Conservation (phyloP, 35 echinoderm and acorn worm species). For the Acanthaster planci region DNA sequence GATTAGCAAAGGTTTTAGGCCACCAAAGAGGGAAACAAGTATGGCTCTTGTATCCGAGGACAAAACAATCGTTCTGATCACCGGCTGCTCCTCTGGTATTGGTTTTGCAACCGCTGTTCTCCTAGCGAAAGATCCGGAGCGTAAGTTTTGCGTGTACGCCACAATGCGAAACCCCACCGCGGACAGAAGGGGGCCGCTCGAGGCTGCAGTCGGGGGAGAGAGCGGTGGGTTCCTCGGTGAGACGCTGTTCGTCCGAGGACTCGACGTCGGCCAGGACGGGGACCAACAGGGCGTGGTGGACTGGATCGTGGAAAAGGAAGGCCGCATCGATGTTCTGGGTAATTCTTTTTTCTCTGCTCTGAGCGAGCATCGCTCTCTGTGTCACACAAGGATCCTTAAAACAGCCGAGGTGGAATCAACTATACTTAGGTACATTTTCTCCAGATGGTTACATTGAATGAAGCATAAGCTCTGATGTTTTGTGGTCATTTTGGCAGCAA, state of each 20-base stretch:
- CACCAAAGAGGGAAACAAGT: neutral
- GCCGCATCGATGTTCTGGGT: slow-evolving; percentile 60
- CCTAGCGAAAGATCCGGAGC: slow-evolving; percentile 55
- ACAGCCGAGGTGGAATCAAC: too few relatives aligned
- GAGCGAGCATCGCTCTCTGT: too few relatives aligned
- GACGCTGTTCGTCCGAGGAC: slow-evolving; percentile 40
- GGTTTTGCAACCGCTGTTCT: slow-evolving; percentile 45
- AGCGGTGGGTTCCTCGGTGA: slow-evolving; percentile 18
- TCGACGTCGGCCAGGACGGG: slow-evolving; percentile 54
- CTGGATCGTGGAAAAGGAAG: slow-evolving; percentile 29
- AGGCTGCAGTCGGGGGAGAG: slow-evolving; percentile 6
- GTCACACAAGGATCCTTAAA: neutral
- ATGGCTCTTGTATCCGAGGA: neutral
- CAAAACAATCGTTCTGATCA: slow-evolving; percentile 41
- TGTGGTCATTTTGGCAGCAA: too few relatives aligned
- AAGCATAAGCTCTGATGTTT: too few relatives aligned
- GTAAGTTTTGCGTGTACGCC: slow-evolving; percentile 50
- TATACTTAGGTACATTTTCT: too few relatives aligned
- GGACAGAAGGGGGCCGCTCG: neutral
- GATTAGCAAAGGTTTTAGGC: too few relatives aligned
- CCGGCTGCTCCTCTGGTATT: slow-evolving; percentile 70
- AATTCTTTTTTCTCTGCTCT: neutral
- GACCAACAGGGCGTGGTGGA: slow-evolving; percentile 17
- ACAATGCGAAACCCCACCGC: slow-evolving; percentile 20
- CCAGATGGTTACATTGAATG: too few relatives aligned